Evolutionary conservation across 2,888 invertebrate species (phyloP).

Genomic region (Lasioglossum vierecki): DNA sequence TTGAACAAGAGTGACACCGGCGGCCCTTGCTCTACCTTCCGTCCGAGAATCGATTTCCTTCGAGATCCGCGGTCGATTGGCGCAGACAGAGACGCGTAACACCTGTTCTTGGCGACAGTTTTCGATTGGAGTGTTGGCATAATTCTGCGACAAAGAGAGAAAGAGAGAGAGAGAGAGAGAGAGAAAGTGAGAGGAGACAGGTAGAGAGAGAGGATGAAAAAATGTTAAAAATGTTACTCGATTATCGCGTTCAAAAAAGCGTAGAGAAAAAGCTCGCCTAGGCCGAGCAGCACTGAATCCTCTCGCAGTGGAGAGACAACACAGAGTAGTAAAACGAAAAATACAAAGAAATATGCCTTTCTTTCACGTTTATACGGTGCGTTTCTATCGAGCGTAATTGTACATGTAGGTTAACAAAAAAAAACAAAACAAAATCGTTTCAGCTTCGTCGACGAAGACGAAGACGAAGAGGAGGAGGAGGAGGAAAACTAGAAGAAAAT

Average conservation of each 20-base stretch:
- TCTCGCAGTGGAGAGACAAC: slow-evolving; percentile 28
- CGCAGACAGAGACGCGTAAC: slow-evolving; percentile 53
- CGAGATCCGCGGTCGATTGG: slow-evolving; percentile 36
- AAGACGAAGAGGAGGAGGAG: not conserved
- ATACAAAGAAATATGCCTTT: slow-evolving; percentile 47
- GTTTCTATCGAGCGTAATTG: slow-evolving; percentile 57
- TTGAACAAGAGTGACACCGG: slow-evolving; percentile 46
- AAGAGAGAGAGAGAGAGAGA: not conserved
- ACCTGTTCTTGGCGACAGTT: slow-evolving; percentile 43
- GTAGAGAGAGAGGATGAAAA: not conserved
- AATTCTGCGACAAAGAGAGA: not conserved
- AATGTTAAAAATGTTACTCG: not conserved
- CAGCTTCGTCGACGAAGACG: not conserved
- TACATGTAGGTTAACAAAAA: slow-evolving; percentile 37
- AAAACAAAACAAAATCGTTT: slow-evolving; percentile 23
- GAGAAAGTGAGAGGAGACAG: not conserved
- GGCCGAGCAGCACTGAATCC: slow-evolving; percentile 52
- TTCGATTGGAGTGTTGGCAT: not conserved
- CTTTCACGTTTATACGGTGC: slow-evolving; percentile 59
- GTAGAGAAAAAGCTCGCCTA: slow-evolving; percentile 34
- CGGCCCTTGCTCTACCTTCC: slow-evolving; percentile 69
- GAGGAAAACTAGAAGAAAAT: not conserved
- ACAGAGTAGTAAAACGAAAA: slow-evolving; percentile 14
- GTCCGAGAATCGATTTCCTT: slow-evolving; percentile 56
- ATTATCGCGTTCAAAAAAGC: not conserved